These are phyloP conservation scores for Drosophila lacertosa DNA, from an alignment of 1,140 invertebrate species.

Conservation along the genomic window DNA sequence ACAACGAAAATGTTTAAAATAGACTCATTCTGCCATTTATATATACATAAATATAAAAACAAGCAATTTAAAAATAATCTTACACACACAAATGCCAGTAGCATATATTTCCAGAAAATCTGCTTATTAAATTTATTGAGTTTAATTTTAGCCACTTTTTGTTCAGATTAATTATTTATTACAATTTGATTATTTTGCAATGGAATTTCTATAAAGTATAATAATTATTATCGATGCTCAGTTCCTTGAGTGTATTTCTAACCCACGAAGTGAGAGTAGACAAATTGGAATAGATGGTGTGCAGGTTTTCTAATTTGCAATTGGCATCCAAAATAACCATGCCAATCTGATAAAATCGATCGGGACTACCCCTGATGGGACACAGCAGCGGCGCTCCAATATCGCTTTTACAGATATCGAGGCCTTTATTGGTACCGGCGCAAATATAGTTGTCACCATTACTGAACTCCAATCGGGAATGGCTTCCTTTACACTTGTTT, in stretches of 20 bases:
- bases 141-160: too few species aligned
- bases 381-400: conserved; percentile 90
- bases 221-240: conserved; percentile 2
- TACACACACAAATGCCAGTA: too few species aligned
- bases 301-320: conserved; percentile 86
- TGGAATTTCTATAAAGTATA: too few species aligned
- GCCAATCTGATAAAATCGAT: conserved; percentile 86
- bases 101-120: too few species aligned
- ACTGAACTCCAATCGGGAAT: conserved; percentile 65
- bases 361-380: conserved; percentile 83
- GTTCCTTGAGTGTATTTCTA: conserved; percentile 9
- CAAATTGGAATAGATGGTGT: conserved; percentile 91
- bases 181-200: too few species aligned
- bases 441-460: conserved; percentile 85
- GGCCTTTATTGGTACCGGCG: conserved; percentile 88
- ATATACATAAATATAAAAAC: too few species aligned
- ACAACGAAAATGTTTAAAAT: too few species aligned
- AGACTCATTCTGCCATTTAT: too few species aligned
- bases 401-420: conserved; percentile 89
- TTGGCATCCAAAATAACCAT: conserved; percentile 89
- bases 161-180: too few species aligned
- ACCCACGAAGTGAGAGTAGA: conserved; percentile 89
- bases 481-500: conserved; percentile 26
- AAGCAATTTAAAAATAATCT: too few species aligned
- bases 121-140: too few species aligned